These are phyloP conservation scores for Malurus cyaneus DNA, from an alignment of 2,113 vertebrate species.

Conservation along the genomic window DNA sequence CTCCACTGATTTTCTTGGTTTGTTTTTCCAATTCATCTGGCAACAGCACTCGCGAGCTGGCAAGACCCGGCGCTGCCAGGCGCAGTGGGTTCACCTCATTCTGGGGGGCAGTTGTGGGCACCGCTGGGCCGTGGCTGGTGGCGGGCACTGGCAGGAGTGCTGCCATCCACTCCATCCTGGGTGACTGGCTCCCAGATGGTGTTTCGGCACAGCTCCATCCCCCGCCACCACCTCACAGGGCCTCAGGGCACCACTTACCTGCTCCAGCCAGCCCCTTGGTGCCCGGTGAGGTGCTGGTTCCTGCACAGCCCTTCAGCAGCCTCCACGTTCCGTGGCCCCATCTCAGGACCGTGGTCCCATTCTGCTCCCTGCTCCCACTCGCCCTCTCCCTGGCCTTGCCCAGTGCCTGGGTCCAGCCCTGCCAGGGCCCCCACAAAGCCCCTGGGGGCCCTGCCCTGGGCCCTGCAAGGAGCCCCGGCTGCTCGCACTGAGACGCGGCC, in stretches of 20 bases:
- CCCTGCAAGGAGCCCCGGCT: not conserved
- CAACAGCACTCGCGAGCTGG: not conserved
- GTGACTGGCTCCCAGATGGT: not conserved
- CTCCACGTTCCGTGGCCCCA: fast-evolving
- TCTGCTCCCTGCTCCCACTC: not conserved
- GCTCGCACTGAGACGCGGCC: not conserved
- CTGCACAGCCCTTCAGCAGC: not conserved
- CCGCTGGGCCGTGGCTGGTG: not conserved
- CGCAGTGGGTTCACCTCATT: not conserved
- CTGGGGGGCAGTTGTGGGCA: not conserved
- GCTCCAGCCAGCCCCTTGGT: not conserved
- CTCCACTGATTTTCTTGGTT: slow-evolving; percentile 51
- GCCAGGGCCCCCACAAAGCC: not conserved
- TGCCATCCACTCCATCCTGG: not conserved
- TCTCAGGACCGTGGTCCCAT: not conserved
- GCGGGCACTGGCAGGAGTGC: not conserved
- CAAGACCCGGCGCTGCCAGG: not conserved
- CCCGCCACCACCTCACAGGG: fast-evolving
- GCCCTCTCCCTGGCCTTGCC: not conserved
- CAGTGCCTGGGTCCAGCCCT: not conserved
- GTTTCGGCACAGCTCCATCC: not conserved
- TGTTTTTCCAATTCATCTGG: slow-evolving; percentile 39
- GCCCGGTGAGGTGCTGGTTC: not conserved
- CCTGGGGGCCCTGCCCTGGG: not conserved
- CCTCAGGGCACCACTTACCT: slow-evolving; percentile 25